These are phyloP conservation scores for Tragelaphus buxtoni DNA, from an alignment of 2,113 vertebrate species.

Conservation along the genomic window DNA sequence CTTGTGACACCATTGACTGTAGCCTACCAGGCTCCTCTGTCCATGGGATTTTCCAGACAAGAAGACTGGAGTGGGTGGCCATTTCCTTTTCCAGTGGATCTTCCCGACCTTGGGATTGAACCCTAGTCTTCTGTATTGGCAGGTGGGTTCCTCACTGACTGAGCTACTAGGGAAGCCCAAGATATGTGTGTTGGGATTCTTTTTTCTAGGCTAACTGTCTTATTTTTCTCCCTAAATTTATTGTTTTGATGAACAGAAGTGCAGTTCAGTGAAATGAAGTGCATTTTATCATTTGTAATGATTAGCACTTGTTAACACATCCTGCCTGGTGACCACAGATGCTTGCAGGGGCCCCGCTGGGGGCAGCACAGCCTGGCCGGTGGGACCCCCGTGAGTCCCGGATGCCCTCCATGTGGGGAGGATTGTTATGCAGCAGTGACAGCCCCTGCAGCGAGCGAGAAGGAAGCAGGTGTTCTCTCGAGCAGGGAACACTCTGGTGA, in stretches of 20 bases:
- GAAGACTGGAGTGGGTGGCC: background rate
- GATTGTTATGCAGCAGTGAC: background rate
- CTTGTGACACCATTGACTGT: background rate
- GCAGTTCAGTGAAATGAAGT: background rate
- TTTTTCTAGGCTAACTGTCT: background rate
- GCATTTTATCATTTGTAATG: background rate
- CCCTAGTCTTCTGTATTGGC: background rate
- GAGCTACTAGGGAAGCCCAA: background rate
- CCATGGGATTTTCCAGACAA: background rate
- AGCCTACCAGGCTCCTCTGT: background rate
- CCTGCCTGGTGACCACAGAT: background rate
- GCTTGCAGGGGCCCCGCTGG: rapidly evolving
- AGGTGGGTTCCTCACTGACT: background rate
- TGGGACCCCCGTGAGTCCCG: rapidly evolving
- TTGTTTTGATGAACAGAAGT: background rate
- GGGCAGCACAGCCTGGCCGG: background rate
- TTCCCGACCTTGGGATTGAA: background rate
- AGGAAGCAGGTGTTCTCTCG: background rate
- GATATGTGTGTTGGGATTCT: background rate
- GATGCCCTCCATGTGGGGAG: background rate
- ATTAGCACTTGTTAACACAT: background rate
- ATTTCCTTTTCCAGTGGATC: background rate
- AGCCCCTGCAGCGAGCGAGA: background rate
- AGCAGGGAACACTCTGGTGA: background rate
- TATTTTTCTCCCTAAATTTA: background rate